Percentiles rank a stretch among this genome's conserved stretches.
Conservation (phyloP, 2,888 invertebrate genomes). For the Drosophila pseudotalamancana region DNA sequence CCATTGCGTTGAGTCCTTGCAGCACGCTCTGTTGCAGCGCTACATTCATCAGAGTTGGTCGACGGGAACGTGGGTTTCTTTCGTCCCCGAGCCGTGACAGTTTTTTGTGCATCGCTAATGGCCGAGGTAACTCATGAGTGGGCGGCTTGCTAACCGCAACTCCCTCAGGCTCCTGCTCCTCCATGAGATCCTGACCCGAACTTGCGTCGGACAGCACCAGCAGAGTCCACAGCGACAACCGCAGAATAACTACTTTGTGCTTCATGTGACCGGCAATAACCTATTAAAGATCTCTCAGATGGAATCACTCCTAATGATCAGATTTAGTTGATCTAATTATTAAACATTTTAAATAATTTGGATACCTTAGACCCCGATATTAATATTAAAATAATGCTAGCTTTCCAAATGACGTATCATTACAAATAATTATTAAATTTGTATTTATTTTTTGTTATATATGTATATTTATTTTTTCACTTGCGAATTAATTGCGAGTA, state of each 20-base stretch:
- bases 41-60: conserved; percentile 79
- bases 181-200: conserved; percentile 16
- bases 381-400: no score
- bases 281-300: no score
- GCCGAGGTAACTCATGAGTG: conserved; percentile 71
- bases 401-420: no score
- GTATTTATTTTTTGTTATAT: no score
- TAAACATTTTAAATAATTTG: no score
- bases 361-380: no score
- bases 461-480: no score
- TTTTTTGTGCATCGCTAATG: conserved; percentile 44
- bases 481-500: conserved; percentile 60
- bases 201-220: conserved; percentile 13
- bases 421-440: no score
- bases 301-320: no score
- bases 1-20: conserved; percentile 83
- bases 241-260: conserved; percentile 43
- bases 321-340: no score
- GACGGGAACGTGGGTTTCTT: conserved; percentile 64
- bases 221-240: conserved; percentile 30
- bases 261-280: conserved; percentile 16
- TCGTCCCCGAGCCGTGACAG: conserved; percentile 20
- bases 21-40: conserved; percentile 83
- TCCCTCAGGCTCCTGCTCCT: background rate
- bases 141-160: conserved; percentile 46